Evolutionary conservation across 2,113 vertebrate species (phyloP).

Genomic region (Hystrix brachyura): DNA sequence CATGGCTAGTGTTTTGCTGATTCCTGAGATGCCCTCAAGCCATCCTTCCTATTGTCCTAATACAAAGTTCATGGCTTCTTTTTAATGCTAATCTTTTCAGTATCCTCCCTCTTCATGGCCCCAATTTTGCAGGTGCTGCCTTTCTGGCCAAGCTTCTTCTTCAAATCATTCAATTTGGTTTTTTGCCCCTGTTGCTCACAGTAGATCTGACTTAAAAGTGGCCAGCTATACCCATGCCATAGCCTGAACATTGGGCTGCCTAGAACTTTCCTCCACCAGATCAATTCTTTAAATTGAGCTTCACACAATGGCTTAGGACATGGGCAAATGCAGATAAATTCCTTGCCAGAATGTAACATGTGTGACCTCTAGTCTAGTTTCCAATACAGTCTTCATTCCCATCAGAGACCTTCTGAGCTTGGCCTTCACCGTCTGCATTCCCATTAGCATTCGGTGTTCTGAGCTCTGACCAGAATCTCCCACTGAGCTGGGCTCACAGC

Average conservation of each 20-base stretch:
- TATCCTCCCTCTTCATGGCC: background rate
- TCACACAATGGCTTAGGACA: background rate
- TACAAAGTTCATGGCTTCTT: background rate
- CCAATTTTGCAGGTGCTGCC: background rate
- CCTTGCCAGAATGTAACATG: background rate
- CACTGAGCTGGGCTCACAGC: background rate
- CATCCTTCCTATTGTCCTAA: background rate
- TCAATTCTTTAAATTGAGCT: background rate
- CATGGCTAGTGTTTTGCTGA: background rate
- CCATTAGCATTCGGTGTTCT: background rate
- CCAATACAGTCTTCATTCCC: background rate
- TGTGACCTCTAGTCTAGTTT: background rate
- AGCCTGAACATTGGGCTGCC: background rate
- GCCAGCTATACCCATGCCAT: background rate
- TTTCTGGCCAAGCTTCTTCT: background rate
- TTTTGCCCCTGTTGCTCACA: background rate
- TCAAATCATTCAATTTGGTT: background rate
- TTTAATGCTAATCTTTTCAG: background rate
- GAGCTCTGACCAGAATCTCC: background rate
- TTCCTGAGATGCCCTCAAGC: background rate
- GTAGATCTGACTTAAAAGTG: background rate
- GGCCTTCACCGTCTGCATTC: background rate
- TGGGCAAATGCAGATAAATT: background rate
- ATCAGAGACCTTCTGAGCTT: background rate
- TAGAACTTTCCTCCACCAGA: background rate